These are phyloP conservation scores for Falco punctatus DNA, from an alignment of 2,113 vertebrate species.

Conservation along the genomic window DNA sequence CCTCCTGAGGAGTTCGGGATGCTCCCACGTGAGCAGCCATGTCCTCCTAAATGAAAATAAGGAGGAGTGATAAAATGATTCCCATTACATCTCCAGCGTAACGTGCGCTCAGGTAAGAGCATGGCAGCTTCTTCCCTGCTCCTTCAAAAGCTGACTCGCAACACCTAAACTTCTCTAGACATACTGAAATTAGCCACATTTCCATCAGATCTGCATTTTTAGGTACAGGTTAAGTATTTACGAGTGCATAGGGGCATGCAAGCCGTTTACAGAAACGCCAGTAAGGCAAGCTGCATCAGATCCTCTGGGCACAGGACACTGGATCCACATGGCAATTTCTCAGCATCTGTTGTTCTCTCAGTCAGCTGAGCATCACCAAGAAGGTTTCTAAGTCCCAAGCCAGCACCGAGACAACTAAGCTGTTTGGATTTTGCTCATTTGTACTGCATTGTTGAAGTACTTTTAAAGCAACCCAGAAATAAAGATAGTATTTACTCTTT, in stretches of 20 bases:
- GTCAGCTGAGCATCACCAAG: too few species aligned
- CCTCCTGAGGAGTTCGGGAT: slow-evolving; percentile 91
- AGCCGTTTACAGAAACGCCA: rapidly evolving
- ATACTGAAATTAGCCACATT: rapidly evolving
- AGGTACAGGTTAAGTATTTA: background rate
- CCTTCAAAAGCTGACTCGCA: background rate
- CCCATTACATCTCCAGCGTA: background rate
- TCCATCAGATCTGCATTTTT: rapidly evolving
- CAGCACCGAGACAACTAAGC: rapidly evolving
- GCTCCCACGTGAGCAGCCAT: slow-evolving; percentile 95
- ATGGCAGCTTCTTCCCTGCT: rapidly evolving
- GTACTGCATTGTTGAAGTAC: rapidly evolving
- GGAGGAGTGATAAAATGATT: background rate
- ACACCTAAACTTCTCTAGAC: too few species aligned
- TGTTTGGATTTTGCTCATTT: background rate
- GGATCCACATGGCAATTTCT: rapidly evolving
- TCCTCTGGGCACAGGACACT: too few species aligned
- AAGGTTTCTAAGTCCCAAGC: background rate
- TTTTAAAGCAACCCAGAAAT: background rate
- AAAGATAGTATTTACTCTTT: background rate
- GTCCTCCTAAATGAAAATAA: slow-evolving; percentile 83
- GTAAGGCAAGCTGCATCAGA: background rate
- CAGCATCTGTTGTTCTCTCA: background rate
- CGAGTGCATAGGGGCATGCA: rapidly evolving
- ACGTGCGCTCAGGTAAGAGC: rapidly evolving